phyloP scores from a whole-genome alignment of 2,113 vertebrate species.

The Zosterops japonicus region DNA sequence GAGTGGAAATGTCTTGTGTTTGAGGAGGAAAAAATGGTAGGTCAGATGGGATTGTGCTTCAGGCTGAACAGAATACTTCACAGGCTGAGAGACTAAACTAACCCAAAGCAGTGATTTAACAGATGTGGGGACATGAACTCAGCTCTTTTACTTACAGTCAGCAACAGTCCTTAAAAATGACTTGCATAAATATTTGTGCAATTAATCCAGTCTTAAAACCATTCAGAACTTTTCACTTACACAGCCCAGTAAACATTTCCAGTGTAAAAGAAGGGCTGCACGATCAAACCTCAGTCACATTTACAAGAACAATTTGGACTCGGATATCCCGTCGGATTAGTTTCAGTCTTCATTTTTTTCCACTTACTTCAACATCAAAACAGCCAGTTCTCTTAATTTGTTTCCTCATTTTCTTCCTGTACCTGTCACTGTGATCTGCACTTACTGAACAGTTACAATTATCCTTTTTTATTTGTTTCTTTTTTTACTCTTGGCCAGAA shows the following conservation, averaged over 20 bases:
- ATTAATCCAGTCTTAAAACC: conserved; percentile 19
- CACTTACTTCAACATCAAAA: background rate
- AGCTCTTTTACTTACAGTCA: background rate
- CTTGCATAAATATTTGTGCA: conserved; percentile 30
- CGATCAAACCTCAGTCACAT: background rate
- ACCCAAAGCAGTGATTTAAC: background rate
- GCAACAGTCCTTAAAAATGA: background rate
- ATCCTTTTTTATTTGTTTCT: background rate
- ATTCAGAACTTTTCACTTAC: background rate
- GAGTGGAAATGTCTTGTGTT: background rate
- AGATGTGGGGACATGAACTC: background rate
- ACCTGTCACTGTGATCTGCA: background rate
- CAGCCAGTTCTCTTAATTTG: background rate
- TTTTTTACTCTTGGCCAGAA: background rate
- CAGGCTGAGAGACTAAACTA: background rate
- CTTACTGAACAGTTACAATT: background rate
- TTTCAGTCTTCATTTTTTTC: background rate
- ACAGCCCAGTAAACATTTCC: background rate
- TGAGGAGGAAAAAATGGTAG: background rate
- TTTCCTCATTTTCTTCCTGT: background rate
- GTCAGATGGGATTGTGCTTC: background rate
- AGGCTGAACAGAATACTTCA: background rate
- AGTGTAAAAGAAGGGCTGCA: background rate
- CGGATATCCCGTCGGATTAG: background rate
- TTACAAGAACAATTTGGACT: background rate